phyloP scores from a whole-genome alignment of 1,140 invertebrate genomes.

The Adelges cooleyi region DNA sequence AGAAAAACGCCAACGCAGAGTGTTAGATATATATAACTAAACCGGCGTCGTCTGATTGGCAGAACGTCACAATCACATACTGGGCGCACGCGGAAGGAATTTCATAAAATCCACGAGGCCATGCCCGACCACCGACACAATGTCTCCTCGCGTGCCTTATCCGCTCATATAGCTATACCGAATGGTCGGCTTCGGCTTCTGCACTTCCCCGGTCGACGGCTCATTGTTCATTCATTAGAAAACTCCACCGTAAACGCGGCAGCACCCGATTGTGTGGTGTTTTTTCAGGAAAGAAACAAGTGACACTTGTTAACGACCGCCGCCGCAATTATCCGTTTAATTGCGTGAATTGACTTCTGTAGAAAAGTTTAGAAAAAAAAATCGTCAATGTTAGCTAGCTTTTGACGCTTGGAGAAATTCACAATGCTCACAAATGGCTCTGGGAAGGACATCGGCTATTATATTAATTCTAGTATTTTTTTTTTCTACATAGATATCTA shows the following conservation, averaged over 20 bases:
- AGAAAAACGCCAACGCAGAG: constrained; percentile 9
- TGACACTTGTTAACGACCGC: constrained; percentile 21
- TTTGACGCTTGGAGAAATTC: neutral
- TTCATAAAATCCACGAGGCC: constrained; percentile 14
- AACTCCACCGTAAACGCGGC: neutral
- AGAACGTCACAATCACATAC: constrained; percentile 13
- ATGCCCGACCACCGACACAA: neutral
- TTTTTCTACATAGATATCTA: no score
- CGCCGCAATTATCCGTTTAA: neutral
- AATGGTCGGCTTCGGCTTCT: no score
- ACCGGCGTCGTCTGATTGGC: constrained; percentile 22
- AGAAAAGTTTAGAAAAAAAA: neutral
- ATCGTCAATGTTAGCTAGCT: neutral
- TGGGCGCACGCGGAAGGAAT: neutral
- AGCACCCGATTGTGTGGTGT: neutral
- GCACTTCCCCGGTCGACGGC: neutral
- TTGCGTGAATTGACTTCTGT: constrained; percentile 13
- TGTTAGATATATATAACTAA: neutral
- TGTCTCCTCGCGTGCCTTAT: constrained; percentile 16
- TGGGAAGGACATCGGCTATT: neutral
- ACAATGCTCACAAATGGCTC: neutral
- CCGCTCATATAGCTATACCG: neutral
- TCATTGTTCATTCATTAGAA: constrained; percentile 13
- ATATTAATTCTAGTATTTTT: no score
- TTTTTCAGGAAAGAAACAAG: constrained; percentile 20